Conservation (phyloP, 2,113 vertebrate species). For the Bos taurus region DNA sequence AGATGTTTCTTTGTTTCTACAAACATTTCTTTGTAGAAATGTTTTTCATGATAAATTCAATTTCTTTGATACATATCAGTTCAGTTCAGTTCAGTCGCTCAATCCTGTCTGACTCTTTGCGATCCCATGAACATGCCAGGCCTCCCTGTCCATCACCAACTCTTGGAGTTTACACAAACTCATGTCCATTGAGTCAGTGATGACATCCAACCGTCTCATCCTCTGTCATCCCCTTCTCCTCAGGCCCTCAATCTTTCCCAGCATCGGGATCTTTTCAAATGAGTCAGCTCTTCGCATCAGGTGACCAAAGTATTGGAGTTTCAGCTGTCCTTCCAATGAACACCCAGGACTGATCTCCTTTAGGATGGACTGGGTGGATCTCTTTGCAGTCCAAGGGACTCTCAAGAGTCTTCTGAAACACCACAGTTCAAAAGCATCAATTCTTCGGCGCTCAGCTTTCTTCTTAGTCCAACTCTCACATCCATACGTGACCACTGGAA, state of each 20-base stretch:
- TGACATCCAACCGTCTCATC: background rate
- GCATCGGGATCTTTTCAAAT: background rate
- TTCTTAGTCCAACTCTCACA: background rate
- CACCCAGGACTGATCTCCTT: background rate
- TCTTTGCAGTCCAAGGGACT: background rate
- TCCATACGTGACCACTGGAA: background rate
- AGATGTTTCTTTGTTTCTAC: too few species aligned
- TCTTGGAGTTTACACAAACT: background rate
- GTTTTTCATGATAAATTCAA: background rate
- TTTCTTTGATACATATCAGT: background rate
- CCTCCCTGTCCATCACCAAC: background rate
- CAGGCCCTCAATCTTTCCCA: background rate
- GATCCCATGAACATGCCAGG: background rate
- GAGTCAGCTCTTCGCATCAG: background rate
- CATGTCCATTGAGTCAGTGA: background rate
- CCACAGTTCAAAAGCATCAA: background rate
- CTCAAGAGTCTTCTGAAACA: background rate
- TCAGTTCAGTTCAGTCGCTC: background rate
- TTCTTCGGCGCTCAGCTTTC: fast-evolving
- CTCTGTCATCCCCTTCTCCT: background rate
- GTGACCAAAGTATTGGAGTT: background rate
- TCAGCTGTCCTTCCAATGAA: background rate
- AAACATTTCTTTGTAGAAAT: background rate
- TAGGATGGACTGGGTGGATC: background rate
- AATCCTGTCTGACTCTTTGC: fast-evolving